Percentiles rank a stretch among this genome's conserved stretches.
Conservation (phyloP, 2,113 vertebrate species). For the Pelusios castaneus region DNA sequence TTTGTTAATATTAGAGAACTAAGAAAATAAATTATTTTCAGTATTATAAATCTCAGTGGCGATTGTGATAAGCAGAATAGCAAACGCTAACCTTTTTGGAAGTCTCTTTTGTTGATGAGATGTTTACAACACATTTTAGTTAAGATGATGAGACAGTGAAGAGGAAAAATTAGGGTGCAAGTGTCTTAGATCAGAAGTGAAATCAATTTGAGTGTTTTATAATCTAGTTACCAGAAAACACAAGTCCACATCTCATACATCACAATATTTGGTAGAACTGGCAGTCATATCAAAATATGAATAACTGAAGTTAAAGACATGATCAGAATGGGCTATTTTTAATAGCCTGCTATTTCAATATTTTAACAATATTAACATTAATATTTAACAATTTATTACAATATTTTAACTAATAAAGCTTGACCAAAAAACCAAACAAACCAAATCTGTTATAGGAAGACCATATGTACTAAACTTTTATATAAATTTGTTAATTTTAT, state of each 20-base stretch:
- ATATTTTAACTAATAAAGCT: background rate
- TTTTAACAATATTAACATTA: no score
- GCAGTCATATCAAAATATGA: background rate
- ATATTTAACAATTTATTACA: no score
- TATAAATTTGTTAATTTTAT: background rate
- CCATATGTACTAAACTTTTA: background rate
- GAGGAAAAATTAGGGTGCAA: no score
- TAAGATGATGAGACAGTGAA: no score
- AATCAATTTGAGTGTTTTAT: background rate
- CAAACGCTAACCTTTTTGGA: background rate
- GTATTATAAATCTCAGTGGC: background rate
- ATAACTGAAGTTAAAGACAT: fast-evolving
- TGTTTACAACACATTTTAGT: no score
- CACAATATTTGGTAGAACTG: background rate
- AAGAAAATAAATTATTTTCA: background rate
- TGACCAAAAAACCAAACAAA: background rate
- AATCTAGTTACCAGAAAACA: background rate
- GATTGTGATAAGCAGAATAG: background rate
- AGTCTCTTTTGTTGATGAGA: background rate
- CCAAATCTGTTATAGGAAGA: background rate
- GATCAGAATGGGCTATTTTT: background rate
- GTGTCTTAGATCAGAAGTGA: background rate
- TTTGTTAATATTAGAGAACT: background rate
- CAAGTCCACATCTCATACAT: background rate
- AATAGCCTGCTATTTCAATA: background rate